Base-by-base conservation (phyloP, 2,888 invertebrate genomes). In the Phengaris alcon region DNA sequence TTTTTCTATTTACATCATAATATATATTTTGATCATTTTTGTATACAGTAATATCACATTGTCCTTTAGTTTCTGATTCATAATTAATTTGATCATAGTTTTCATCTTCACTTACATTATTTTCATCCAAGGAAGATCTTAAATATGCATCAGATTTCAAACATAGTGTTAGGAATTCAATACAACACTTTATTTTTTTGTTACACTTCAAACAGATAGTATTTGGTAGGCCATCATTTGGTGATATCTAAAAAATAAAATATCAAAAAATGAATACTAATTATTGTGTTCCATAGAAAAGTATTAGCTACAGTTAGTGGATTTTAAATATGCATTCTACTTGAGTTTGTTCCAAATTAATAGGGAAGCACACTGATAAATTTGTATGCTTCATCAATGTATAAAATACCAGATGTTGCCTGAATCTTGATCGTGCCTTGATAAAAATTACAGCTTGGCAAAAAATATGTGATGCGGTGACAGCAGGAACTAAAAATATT, bases 151-250 rank as follows among this genome's bases (percentile, higher is more conserved):
- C 91, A 6, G 88, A 87, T 68, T 80, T 81, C 83, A 88, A 82
- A 82, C 91, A 91, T 15, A 85, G 79, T 68, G 83, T 76, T 59
- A 90, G 84, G 81, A 93, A 93, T 75, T 85, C 82, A 76, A 88
- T 79, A 77, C 91, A 91, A 8, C 80, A 80, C 2, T 91, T 83
- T 73, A 93, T 78, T 78, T 82, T 86, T 76, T 82, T 79, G 48
- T 86, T 79, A 82, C 93, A 93, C 77, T 78, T 83, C 52, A 78
- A 77, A 81, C 93, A 93, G 80, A 93, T 88, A 76, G 81, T 81
- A 48, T 84, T 82, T 22, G 92, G 90, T 35, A 91, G 82, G 5
- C 87, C 88, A 80, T 93, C 93, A 74, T 85, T 84, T 46, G 87
- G 87, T 74, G 84, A 78, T 80, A 93, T 87, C 92, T 93, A 80